These are phyloP conservation scores for Geotrupes spiniger DNA, from an alignment of 2,888 invertebrate genomes.

Conservation along the genomic window DNA sequence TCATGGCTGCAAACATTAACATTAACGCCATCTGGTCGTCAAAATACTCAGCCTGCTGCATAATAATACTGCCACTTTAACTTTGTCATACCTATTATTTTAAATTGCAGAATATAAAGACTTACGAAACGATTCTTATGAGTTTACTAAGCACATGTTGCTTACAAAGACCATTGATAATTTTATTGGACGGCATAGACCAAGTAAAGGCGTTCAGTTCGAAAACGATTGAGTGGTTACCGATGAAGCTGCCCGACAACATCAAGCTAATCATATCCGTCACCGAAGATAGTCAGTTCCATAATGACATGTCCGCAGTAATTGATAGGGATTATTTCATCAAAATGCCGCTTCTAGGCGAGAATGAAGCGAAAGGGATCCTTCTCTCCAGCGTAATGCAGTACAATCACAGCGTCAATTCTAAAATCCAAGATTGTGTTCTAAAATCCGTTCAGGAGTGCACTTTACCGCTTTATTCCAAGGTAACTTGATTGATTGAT, in stretches of 20 bases:
- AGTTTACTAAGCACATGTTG: constrained; percentile 56
- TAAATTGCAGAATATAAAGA: constrained; percentile 66
- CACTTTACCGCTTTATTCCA: constrained; percentile 67
- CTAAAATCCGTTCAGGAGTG: constrained; percentile 61
- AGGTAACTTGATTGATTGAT: no score
- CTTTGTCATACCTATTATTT: no score
- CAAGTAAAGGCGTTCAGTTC: constrained; percentile 58
- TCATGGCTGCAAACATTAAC: no score
- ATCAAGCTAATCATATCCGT: constrained; percentile 75
- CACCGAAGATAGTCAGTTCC: constrained; percentile 56
- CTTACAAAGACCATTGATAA: constrained; percentile 60
- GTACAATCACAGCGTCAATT: constrained; percentile 60
- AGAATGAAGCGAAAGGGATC: constrained; percentile 54
- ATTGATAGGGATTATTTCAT: constrained; percentile 42
- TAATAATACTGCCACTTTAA: no score
- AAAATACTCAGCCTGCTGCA: no score
- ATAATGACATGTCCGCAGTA: constrained; percentile 44
- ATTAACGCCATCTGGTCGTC: no score
- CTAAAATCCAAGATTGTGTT: constrained; percentile 58
- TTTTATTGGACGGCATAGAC: constrained; percentile 77
- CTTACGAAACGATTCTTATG: constrained; percentile 63
- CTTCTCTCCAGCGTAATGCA: constrained; percentile 57
- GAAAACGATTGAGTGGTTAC: constrained; percentile 72
- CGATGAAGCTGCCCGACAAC: constrained; percentile 67
- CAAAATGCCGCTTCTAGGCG: constrained; percentile 54